A percentile compares a stretch with the other conserved stretches of the same genome.
These are phyloP conservation scores for Ennomos quercinarius DNA, from an alignment of 2,888 invertebrate genomes.

Conservation along the genomic window DNA sequence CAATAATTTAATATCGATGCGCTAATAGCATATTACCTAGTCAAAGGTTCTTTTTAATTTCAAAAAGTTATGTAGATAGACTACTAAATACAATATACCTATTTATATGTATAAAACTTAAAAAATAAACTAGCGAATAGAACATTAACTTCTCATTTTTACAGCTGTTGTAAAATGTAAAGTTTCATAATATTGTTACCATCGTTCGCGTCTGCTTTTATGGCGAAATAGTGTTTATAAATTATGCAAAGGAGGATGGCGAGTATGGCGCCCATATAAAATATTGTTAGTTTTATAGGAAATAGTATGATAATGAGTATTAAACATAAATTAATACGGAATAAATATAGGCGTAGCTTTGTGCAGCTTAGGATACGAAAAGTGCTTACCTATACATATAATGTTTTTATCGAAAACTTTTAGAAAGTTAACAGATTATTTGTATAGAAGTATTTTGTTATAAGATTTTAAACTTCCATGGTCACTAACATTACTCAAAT, in stretches of 20 bases:
- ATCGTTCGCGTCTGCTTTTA: conserved; percentile 37
- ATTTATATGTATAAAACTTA: conserved; percentile 4
- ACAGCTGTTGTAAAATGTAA: conserved; percentile 43
- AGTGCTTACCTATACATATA: no score
- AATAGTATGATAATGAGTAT: conserved; percentile 1
- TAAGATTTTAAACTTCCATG: no score
- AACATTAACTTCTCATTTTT: conserved; percentile 37
- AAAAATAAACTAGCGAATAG: conserved; percentile 21
- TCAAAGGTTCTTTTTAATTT: no score
- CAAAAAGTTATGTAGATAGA: no score
- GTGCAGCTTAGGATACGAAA: no score
- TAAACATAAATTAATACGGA: neutral
- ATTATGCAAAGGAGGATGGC: conserved; percentile 16
- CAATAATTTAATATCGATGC: no score
- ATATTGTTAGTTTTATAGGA: neutral
- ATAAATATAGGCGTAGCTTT: neutral
- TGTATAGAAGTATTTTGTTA: neutral
- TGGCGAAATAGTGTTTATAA: conserved; percentile 23
- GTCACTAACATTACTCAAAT: no score
- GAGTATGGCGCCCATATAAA: conserved; percentile 12
- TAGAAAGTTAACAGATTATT: no score
- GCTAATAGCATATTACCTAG: no score
- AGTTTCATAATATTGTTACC: conserved; percentile 46
- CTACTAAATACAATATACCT: no score
- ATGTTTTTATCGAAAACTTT: no score